phyloP scores from a whole-genome alignment of 2,888 invertebrate species.

The Meganola albula region DNA sequence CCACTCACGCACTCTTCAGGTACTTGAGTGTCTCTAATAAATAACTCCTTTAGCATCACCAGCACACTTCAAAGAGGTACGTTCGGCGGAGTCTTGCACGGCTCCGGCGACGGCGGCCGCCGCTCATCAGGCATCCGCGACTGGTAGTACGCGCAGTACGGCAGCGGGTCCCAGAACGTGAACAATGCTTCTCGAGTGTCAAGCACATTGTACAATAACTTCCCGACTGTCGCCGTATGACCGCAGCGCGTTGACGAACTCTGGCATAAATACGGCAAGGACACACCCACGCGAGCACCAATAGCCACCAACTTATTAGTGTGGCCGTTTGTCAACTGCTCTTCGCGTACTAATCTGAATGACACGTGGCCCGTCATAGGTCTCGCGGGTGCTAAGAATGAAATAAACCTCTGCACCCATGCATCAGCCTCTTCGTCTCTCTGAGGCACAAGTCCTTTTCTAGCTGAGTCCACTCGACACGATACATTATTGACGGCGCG shows the following conservation, averaged over 20 bases:
- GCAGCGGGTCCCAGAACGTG: constrained; percentile 90
- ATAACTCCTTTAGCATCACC: constrained; percentile 41
- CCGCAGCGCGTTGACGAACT: constrained; percentile 80
- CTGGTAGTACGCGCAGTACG: constrained; percentile 91
- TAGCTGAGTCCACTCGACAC: constrained; percentile 82
- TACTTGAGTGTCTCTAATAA: constrained; percentile 70
- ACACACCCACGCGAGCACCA: constrained; percentile 87
- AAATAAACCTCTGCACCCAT: constrained; percentile 85
- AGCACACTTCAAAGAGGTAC: constrained; percentile 58
- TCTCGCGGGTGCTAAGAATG: constrained; percentile 79
- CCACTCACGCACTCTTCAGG: constrained; percentile 71
- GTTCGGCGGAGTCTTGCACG: constrained; percentile 74
- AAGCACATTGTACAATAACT: constrained; percentile 81
- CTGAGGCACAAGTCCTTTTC: constrained; percentile 82
- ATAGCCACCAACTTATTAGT: constrained; percentile 56
- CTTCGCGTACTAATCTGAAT: constrained; percentile 84
- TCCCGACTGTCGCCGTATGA: constrained; percentile 79
- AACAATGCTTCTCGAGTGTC: constrained; percentile 89
- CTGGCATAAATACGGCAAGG: constrained; percentile 88
- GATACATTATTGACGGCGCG: constrained; percentile 88
- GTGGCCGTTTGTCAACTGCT: constrained; percentile 66
- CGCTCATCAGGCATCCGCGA: constrained; percentile 81
- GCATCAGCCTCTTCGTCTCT: constrained; percentile 81
- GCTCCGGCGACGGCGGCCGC: constrained; percentile 70
- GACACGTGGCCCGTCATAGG: constrained; percentile 88